Base-by-base conservation (phyloP, 2,888 invertebrate genomes). In the Ametastegia equiseti region DNA sequence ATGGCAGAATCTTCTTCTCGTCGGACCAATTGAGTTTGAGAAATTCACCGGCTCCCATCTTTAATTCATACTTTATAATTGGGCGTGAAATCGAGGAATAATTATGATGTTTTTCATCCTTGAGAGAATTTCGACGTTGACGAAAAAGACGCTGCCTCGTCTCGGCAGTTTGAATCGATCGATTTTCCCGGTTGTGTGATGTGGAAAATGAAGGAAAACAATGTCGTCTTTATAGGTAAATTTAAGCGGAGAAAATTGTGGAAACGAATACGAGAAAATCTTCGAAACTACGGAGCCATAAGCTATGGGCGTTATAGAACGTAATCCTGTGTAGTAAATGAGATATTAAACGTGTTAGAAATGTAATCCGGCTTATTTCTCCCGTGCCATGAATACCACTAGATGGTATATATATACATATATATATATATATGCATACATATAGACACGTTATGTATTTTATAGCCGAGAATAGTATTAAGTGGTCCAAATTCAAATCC, bases 401-500 rank as follows among this genome's bases (percentile, higher is more conserved):
- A 57, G 19, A 57, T 39, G 23, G 54, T 54, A 54, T 30, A 39
- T 23, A 33, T 5, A n/a, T 67, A 67, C 23, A 9, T 15, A 1
- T 67, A 39, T 19, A 0, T 7, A 2, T 67, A 39, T 39, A 39
- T 36, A 65, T 5, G 9, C 11, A n/a, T 39, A 39, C n/a, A 1
- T 39, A 19, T 39, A 67, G 1, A 39, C 15, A 39, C 3, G 19
- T 0, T 13, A 1, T n/a, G 15, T 19, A 39, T 67, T 67, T 27
- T 23, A 67, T 39, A 9, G 39, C 60, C 30, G 30, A 30, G 60
- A 60, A 60, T n/a, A n/a, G n/a, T n/a, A n/a, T 60, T 60, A 60
- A 60, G 60, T 60, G 60, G 27, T 30, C 15, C 15, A 60, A 67
- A 67, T 67, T 36, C 67, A 67, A 36, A 36, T 60, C 39, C 67